These are phyloP conservation scores for Anguilla rostrata DNA, from an alignment of 2,113 vertebrate genomes.

Conservation along the genomic window DNA sequence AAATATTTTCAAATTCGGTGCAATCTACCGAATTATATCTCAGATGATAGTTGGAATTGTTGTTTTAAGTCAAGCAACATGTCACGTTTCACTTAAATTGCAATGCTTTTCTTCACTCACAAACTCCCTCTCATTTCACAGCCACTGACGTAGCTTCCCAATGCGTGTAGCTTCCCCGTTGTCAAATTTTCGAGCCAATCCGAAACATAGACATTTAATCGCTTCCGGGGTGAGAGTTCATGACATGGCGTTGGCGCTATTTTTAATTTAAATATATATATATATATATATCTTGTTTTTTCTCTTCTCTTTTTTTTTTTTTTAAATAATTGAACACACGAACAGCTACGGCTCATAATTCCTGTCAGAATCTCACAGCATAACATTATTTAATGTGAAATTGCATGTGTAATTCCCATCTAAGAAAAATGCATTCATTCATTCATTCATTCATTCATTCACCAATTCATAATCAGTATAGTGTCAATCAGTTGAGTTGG, in stretches of 20 bases:
- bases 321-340: too few species aligned
- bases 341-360: too few species aligned
- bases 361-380: too few species aligned
- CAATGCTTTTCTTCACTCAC: not conserved
- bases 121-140: conserved; percentile 17
- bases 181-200: conserved; percentile 1
- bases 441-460: too few species aligned
- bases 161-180: not conserved
- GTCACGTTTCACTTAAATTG: not conserved
- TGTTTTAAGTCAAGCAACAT: not conserved
- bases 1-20: not conserved
- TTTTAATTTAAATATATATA: not conserved
- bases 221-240: conserved; percentile 14
- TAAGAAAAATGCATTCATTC: too few species aligned
- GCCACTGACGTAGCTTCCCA: not conserved
- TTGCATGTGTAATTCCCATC: too few species aligned
- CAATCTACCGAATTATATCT: not conserved
- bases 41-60: not conserved
- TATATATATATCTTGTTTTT: too few species aligned
- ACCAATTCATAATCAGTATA: too few species aligned
- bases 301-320: too few species aligned
- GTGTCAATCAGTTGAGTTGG: too few species aligned
- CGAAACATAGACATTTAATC: too few species aligned
- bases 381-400: too few species aligned
- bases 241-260: not conserved